Conservation (phyloP, 1,140 invertebrate genomes). For the Theocolax elegans region DNA sequence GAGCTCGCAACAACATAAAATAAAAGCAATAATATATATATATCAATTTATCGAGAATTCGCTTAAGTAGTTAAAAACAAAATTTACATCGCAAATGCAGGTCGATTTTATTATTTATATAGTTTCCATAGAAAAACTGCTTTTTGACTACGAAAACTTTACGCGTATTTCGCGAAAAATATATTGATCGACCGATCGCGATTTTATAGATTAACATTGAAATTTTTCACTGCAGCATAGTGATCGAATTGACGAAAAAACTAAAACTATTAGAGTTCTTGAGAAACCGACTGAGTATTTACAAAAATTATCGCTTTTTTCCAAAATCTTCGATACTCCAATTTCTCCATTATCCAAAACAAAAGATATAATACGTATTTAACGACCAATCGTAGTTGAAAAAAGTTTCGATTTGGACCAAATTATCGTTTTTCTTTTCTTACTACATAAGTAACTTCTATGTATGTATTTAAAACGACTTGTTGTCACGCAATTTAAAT, state of each 20-base stretch:
- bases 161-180: no score
- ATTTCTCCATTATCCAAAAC: constrained; percentile 18
- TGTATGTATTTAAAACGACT: not conserved
- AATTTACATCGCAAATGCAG: no score
- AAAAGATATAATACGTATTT: constrained; percentile 13
- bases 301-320: not conserved
- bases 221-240: constrained; percentile 2
- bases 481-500: not conserved
- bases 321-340: constrained; percentile 22
- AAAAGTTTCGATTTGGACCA: constrained; percentile 29
- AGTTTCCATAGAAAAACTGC: no score
- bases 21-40: no score
- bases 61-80: no score
- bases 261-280: constrained; percentile 2
- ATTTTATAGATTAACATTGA: not conserved
- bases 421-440: constrained; percentile 26
- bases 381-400: constrained; percentile 32
- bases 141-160: no score
- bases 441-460: no score
- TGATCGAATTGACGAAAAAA: not conserved
- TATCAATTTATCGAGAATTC: no score
- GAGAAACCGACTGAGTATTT: not conserved
- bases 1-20: no score
- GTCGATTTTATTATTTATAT: no score
- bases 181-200: no score